Base-by-base conservation (phyloP, 1,140 invertebrate species). In the Drosophila rhopaloa region DNA sequence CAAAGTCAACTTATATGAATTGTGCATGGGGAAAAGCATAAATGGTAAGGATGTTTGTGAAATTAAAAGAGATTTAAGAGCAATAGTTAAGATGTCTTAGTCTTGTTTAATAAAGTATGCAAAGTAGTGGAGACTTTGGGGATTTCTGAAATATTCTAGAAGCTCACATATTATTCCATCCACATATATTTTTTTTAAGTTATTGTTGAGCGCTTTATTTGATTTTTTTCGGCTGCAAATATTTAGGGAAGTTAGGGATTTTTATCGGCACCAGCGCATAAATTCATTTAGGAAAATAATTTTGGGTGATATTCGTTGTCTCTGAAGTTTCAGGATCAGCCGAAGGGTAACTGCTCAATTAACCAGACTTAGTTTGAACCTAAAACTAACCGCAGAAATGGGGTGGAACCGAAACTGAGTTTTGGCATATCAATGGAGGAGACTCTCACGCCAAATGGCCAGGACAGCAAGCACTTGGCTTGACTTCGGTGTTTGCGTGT, bases 401-500 rank as follows among this genome's bases (percentile, higher is more conserved):
- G 63, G 35, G 48, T 32, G 35, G n/a, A 48, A 19, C 29, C 51
- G 29, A 19, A 19, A 13, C 37, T 11, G 16, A 48, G 29, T 71
- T 71, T 57, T 27, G 35, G 51, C 65, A 68, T 84, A 89, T 89
- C 81, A 82, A 89, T 89, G 76, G 68, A 67, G 79, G 68, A 44
- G 61, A 63, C 72, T 66, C 76, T 41, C 54, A 73, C 80, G 77
- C 80, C 82, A 89, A 67, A 89, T 88, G 85, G 81, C 32, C 66
- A 63, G 75, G 50, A 50, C 56, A 72, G 59, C 78, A 68, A 67
- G 47, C 57, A 61, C 59, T 76, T 59, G 74, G 51, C 58, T 81
- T 71, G 67, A 71, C 67, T 71, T 32, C 29, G 73, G 73, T 88
- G 83, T 83, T 86, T 88, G 84, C 79, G 84, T 88, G 83, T 89